Evolutionary conservation across 2,113 vertebrate genomes (phyloP), one percentile per base, ranked within the genome.

Genomic region (Cebidichthys violaceus): DNA sequence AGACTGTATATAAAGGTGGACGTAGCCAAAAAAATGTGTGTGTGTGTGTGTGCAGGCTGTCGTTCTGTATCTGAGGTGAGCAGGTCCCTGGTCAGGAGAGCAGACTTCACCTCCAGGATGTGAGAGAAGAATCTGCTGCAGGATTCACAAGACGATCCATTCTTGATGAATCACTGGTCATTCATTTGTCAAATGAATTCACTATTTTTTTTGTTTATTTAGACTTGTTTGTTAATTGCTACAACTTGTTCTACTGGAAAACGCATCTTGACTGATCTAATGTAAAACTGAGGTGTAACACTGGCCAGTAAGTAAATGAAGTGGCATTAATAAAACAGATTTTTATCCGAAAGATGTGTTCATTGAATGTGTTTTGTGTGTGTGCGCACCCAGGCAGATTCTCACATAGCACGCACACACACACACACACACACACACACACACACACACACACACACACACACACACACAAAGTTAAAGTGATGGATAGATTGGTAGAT

Each of bases 41-140:
- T 69, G 52, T 74, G 55, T 72, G 18, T 75, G 52, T 76, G 37
- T 79, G 2, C 24, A 94, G 93, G 93, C 94, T 99, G 95, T 96
- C 97, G 88, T 29, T 91, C 85, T 24, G 17, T 92, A 5, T 84
- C 91, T 0, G 93, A 93, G 79, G 85, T 93, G 6, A 91, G 22
- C 82, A 77, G 82, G 27, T 90, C 91, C 1, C 76, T 90, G 78
- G 88, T 94, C 67, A 86, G 88, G 54, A 88, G 64, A 73, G 17
- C 0, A 5, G 80, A 87, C 15, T 88, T 90, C 61, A 59, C 27
- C n/a, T 91, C 86, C n/a, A 92, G 86, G 85, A 92, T 94, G 61
- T 94, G 70, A 92, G 31, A 27, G 37, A 81, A 52, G 8, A 68
- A 75, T 1, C 41, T 54, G 18, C 1, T 29, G 15, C 22, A 66